Conservation (phyloP, 2,888 invertebrate species). For the Amaurobius ferox region DNA sequence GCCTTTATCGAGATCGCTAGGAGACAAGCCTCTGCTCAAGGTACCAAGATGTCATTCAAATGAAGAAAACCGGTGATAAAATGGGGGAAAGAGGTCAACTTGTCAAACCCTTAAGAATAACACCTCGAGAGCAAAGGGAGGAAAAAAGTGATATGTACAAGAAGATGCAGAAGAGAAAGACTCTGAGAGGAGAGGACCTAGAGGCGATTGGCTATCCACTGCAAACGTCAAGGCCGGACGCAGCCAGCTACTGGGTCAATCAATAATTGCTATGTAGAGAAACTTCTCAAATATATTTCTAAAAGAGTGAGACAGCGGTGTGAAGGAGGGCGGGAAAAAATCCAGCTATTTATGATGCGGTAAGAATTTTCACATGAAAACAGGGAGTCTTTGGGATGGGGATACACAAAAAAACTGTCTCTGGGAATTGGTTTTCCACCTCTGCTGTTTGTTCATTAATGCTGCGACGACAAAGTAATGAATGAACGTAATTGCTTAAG, state of each 20-base stretch:
- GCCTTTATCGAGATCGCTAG: too few species aligned
- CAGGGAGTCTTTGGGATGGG: conserved; percentile 45
- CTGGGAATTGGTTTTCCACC: too few species aligned
- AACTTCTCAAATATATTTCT: too few species aligned
- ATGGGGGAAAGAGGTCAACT: too few species aligned
- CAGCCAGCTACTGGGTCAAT: conserved; percentile 65
- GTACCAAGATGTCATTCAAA: conserved; percentile 47
- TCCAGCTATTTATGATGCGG: conserved; percentile 50
- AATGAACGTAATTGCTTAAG: conserved; percentile 63
- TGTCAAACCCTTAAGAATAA: conserved; percentile 48
- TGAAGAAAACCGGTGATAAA: conserved; percentile 42
- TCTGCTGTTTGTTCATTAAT: conserved; percentile 60
- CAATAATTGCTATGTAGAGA: conserved; percentile 62
- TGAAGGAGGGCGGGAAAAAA: conserved; percentile 25
- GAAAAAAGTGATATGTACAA: too few species aligned
- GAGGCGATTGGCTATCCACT: conserved; percentile 65
- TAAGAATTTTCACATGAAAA: conserved; percentile 19
- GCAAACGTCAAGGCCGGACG: conserved; percentile 66
- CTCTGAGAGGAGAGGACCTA: conserved; percentile 34
- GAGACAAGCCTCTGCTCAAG: not conserved
- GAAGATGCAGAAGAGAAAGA: conserved; percentile 30
- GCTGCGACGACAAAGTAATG: conserved; percentile 61
- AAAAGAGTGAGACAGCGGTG: conserved; percentile 1
- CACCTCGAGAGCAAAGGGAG: conserved; percentile 26
- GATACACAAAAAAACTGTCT: too few species aligned